A percentile compares a stretch with the other conserved stretches of the same genome.
phyloP scores from a whole-genome alignment of 2,797 vertebrate genomes.

The Lateolabrax maculatus region DNA sequence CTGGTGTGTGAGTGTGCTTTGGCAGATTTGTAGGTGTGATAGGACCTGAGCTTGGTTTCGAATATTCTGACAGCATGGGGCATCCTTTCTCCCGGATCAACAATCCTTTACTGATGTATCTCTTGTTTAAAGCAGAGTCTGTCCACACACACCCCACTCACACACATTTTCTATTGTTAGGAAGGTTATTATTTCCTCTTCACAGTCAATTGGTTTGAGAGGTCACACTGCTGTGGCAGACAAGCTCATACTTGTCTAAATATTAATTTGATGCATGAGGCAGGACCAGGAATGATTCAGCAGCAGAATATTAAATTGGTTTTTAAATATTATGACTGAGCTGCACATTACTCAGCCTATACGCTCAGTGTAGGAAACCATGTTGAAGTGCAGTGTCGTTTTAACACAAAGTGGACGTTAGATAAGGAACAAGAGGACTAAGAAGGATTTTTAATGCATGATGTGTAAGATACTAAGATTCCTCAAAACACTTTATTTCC shows the following conservation, averaged over 20 bases:
- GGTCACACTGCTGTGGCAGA: slow-evolving; percentile 15
- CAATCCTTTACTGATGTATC: background rate
- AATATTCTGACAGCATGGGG: background rate
- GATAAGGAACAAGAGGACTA: background rate
- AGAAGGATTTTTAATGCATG: background rate
- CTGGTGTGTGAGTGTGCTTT: background rate
- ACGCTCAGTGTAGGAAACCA: background rate
- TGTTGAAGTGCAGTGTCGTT: background rate
- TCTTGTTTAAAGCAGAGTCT: background rate
- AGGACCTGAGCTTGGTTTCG: background rate
- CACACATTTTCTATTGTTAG: background rate
- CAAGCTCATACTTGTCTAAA: slow-evolving; percentile 21
- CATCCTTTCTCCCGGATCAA: background rate
- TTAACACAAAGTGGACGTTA: background rate
- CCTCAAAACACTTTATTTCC: background rate
- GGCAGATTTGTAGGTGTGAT: background rate
- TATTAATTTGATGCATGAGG: slow-evolving; percentile 28
- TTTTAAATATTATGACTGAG: slow-evolving; percentile 23
- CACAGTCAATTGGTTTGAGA: slow-evolving; percentile 35
- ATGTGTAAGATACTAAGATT: slow-evolving; percentile 4
- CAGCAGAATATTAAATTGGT: slow-evolving; percentile 12
- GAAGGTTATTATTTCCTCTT: slow-evolving; percentile 16
- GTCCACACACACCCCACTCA: background rate
- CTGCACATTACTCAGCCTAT: slow-evolving; percentile 6
- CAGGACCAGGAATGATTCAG: slow-evolving; percentile 16